Evolutionary conservation across 2,113 vertebrate species (phyloP).

Genomic region (Orycteropus afer): DNA sequence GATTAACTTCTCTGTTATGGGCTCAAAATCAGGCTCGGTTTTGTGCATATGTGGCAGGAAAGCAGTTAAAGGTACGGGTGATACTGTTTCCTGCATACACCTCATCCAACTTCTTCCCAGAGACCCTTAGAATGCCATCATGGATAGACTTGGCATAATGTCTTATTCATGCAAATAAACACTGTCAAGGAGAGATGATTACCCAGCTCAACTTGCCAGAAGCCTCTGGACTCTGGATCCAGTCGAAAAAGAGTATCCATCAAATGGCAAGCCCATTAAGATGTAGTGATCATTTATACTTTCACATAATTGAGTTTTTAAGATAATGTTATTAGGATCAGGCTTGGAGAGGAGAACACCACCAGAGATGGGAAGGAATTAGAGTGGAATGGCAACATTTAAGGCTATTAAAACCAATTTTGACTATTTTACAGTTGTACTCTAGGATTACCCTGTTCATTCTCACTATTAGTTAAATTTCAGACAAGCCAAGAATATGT

Average conservation of each 20-base stretch:
- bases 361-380: not conserved
- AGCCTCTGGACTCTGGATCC: not conserved
- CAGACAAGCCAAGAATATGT: not conserved
- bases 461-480: not conserved
- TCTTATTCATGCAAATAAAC: not conserved
- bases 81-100: not conserved
- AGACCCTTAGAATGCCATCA: not conserved
- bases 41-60: not conserved
- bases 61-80: not conserved
- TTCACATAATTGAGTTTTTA: constrained; percentile 1
- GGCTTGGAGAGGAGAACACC: not conserved
- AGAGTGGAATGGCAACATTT: not conserved
- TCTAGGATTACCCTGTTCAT: not conserved
- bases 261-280: not conserved
- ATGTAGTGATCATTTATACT: not conserved
- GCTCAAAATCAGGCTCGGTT: not conserved
- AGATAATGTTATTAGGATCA: constrained; percentile 4
- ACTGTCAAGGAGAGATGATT: not conserved
- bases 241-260: not conserved
- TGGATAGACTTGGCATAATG: not conserved
- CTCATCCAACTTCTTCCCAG: not conserved
- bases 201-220: not conserved
- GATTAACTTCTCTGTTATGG: not conserved
- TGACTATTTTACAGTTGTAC: not conserved
- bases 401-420: not conserved